A percentile compares a stretch with the other conserved stretches of the same genome.
phyloP scores from a whole-genome alignment of 2,888 invertebrate species.

The Hydrotaea diabolus region DNA sequence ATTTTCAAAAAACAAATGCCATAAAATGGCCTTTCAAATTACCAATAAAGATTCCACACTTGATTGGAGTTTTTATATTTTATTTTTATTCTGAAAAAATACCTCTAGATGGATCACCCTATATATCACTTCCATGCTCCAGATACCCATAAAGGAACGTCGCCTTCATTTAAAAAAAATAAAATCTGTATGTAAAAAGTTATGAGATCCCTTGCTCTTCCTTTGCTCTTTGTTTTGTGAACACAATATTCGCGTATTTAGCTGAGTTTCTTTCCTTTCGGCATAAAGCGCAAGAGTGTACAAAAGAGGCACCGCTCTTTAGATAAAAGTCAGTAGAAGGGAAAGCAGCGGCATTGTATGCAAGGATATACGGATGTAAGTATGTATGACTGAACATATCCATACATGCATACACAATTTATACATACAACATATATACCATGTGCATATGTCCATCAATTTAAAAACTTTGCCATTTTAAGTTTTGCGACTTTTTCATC shows the following conservation, averaged over 20 bases:
- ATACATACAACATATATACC: background rate
- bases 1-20: no score
- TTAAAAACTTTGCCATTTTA: constrained; percentile 14
- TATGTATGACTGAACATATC: no score
- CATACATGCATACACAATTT: no score
- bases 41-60: no score
- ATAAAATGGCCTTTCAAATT: no score
- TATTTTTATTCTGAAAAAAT: no score
- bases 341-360: background rate
- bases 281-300: background rate
- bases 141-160: background rate
- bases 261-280: background rate
- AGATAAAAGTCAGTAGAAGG: background rate
- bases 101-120: no score
- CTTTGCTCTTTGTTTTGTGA: no score
- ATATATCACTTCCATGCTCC: no score
- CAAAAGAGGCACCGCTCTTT: background rate
- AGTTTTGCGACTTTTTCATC: background rate
- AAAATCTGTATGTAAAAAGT: background rate
- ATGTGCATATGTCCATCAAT: background rate
- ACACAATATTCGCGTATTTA: background rate
- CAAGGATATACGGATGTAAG: background rate
- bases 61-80: no score
- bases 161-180: background rate
- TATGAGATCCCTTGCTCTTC: background rate